Conservation (phyloP, 2,113 vertebrate species). For the Axis porcinus region DNA sequence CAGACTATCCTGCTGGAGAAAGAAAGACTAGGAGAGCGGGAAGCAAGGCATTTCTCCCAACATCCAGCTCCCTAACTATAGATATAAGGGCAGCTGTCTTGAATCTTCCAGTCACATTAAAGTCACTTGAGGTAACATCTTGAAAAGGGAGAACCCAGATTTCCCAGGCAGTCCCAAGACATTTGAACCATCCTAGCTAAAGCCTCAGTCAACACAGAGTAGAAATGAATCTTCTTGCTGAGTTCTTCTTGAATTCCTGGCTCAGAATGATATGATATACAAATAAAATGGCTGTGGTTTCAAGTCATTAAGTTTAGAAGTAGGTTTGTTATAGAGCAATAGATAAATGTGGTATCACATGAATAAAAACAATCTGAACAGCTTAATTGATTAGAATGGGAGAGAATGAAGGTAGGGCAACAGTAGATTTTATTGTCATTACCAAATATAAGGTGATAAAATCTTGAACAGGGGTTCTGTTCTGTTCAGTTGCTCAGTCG, state of each 20-base stretch:
- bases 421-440: neutral
- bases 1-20: neutral
- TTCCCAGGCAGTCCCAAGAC: neutral
- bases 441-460: neutral
- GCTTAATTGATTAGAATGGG: neutral
- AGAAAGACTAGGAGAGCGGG: neutral
- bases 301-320: neutral
- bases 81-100: neutral
- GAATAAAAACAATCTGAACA: neutral
- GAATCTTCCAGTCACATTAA: neutral
- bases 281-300: neutral
- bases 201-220: rapidly evolving
- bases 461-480: neutral
- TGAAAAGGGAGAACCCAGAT: neutral
- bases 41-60: neutral
- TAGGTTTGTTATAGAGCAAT: neutral
- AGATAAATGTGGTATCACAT: neutral
- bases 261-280: neutral
- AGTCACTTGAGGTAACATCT: neutral
- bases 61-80: neutral
- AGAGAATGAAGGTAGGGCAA: neutral
- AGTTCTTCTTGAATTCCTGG: neutral
- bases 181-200: neutral
- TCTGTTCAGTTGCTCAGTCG: neutral
- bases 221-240: neutral